phyloP scores from a whole-genome alignment of 2,113 vertebrate genomes.

The Pampusana beccarii region DNA sequence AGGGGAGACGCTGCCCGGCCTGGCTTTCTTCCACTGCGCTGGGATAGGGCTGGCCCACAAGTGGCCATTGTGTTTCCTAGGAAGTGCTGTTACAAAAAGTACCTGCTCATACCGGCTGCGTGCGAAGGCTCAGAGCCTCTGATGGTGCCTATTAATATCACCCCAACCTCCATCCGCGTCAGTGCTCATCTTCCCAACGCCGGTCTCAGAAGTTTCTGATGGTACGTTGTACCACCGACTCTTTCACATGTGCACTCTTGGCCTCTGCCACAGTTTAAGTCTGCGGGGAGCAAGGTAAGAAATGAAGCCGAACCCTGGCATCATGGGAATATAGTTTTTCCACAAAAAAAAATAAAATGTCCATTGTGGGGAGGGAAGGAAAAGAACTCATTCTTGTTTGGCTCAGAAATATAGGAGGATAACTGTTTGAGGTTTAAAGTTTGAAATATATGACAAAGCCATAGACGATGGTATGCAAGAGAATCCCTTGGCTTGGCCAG shows the following conservation, averaged over 20 bases:
- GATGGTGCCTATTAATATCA: background rate
- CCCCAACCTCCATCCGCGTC: background rate
- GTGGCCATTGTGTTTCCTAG: conserved; percentile 22
- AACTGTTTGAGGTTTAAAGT: background rate
- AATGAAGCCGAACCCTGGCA: background rate
- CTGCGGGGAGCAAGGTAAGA: background rate
- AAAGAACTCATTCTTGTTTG: background rate
- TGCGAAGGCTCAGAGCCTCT: background rate
- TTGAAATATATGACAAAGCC: background rate
- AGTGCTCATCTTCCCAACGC: background rate
- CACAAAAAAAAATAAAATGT: background rate
- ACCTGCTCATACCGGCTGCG: background rate
- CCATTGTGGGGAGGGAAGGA: background rate
- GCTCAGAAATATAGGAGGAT: background rate
- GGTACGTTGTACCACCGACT: background rate
- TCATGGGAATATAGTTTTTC: background rate
- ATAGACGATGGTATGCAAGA: background rate
- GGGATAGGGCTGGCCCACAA: background rate
- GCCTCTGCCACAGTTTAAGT: background rate
- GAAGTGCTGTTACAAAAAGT: background rate
- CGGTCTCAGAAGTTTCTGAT: background rate
- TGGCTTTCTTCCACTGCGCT: background rate
- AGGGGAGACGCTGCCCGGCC: background rate
- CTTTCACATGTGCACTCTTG: background rate
- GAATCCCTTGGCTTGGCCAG: background rate